Conservation (phyloP, 2,888 invertebrate species). For the Hypena proboscidalis region DNA sequence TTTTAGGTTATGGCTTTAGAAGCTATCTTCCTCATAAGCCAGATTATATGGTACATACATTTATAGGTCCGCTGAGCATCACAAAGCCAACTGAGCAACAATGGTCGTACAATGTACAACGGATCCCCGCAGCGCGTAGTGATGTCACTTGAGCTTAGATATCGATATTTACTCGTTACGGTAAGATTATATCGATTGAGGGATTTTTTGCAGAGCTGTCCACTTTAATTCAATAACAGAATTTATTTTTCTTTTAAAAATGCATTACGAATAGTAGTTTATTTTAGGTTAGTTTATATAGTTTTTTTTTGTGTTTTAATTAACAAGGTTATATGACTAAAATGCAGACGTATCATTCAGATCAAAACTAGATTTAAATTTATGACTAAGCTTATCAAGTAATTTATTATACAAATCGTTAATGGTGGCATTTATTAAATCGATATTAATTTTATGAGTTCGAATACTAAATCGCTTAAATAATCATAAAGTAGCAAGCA, state of each 20-base stretch:
- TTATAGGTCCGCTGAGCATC: conserved; percentile 34
- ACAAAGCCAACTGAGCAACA: conserved; percentile 68
- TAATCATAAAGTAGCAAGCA: conserved; percentile 37
- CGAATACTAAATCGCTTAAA: conserved; percentile 17
- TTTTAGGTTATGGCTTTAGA: neutral
- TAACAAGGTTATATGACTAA: too few species aligned
- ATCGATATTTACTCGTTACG: conserved; percentile 44
- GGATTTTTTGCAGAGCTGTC: conserved; percentile 16
- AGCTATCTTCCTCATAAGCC: conserved; percentile 16
- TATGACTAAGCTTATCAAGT: conserved; percentile 1
- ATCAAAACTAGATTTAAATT: conserved; percentile 1
- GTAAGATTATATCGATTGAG: conserved; percentile 41
- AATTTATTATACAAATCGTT: conserved; percentile 4
- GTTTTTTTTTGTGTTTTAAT: too few species aligned
- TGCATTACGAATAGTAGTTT: neutral
- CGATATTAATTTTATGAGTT: conserved; percentile 4
- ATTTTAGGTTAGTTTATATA: too few species aligned
- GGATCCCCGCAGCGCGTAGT: conserved; percentile 51
- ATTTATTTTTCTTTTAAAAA: neutral
- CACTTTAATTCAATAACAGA: neutral
- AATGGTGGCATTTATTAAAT: conserved; percentile 3
- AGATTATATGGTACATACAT: conserved; percentile 27
- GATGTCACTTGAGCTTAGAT: conserved; percentile 43
- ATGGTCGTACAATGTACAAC: conserved; percentile 56
- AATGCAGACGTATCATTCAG: neutral